phyloP scores from a whole-genome alignment of 2,113 vertebrate genomes.

The Grammomys dolichurus region DNA sequence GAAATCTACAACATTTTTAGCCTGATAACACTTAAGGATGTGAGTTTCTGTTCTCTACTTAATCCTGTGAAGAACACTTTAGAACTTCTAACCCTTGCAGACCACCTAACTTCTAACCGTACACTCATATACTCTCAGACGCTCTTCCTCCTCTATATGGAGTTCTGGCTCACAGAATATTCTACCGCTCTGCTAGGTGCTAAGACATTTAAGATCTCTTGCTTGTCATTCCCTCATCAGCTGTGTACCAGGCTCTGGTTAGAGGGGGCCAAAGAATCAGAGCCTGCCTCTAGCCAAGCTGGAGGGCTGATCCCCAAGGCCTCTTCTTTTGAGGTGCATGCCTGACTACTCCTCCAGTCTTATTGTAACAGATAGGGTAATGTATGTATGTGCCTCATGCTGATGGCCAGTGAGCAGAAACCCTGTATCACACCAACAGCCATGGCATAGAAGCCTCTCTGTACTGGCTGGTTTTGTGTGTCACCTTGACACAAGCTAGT shows the following conservation, averaged over 20 bases:
- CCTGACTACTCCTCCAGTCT: not conserved
- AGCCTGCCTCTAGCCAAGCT: not conserved
- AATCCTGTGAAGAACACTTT: not conserved
- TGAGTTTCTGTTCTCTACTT: not conserved
- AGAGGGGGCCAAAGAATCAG: not conserved
- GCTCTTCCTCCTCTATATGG: not conserved
- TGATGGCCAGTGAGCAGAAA: not conserved
- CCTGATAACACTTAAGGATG: not conserved
- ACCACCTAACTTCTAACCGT: slow-evolving; percentile 1
- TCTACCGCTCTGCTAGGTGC: not conserved
- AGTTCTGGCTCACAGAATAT: not conserved
- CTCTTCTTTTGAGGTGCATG: not conserved
- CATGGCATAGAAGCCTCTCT: not conserved
- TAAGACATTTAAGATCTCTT: not conserved
- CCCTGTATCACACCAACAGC: not conserved
- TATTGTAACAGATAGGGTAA: not conserved
- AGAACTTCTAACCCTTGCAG: not conserved
- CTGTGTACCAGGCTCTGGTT: not conserved
- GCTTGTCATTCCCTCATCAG: not conserved
- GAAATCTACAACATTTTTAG: not conserved
- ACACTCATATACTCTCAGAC: not conserved
- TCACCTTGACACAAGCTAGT: no score
- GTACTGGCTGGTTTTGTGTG: no score
- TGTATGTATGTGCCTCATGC: not conserved
- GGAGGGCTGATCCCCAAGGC: not conserved